Conservation (phyloP, 2,888 invertebrate species). For the Drosophila birchii region DNA sequence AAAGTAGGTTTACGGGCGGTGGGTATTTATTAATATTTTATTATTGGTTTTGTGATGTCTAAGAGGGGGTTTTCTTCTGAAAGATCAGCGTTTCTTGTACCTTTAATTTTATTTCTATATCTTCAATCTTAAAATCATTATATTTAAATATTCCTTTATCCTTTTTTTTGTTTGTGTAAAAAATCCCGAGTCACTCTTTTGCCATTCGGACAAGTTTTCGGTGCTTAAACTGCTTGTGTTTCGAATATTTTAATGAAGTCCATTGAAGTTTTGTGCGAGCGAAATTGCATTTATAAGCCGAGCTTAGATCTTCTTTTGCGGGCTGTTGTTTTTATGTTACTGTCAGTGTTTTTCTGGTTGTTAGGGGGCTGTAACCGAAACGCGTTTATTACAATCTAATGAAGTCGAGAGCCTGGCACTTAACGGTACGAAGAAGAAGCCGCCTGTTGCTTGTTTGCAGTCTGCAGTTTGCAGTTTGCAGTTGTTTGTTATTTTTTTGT, state of each 20-base stretch:
- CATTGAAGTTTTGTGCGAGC: constrained; percentile 79
- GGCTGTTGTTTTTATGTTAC: constrained; percentile 68
- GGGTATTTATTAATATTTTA: too few relatives aligned
- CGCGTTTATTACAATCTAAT: constrained; percentile 80
- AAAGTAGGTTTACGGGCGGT: neutral
- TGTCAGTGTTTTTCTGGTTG: constrained; percentile 60
- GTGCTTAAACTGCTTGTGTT: constrained; percentile 74
- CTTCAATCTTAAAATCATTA: too few relatives aligned
- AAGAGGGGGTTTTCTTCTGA: too few relatives aligned
- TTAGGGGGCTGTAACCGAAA: constrained; percentile 70
- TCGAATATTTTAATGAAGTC: constrained; percentile 81
- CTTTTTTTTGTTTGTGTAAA: constrained; percentile 11
- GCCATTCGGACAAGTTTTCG: constrained; percentile 41
- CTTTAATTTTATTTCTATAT: too few relatives aligned
- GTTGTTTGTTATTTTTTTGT: constrained; percentile 22
- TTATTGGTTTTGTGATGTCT: too few relatives aligned
- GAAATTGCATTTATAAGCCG: constrained; percentile 79
- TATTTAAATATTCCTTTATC: neutral
- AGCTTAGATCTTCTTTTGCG: constrained; percentile 60
- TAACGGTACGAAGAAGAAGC: constrained; percentile 60
- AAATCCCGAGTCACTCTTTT: neutral
- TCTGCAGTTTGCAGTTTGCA: constrained; percentile 12
- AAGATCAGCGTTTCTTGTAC: too few relatives aligned
- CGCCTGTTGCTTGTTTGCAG: constrained; percentile 44
- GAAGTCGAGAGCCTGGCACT: constrained; percentile 79